phyloP scores from a whole-genome alignment of 2,888 invertebrate genomes.

The Ochropacha duplaris region DNA sequence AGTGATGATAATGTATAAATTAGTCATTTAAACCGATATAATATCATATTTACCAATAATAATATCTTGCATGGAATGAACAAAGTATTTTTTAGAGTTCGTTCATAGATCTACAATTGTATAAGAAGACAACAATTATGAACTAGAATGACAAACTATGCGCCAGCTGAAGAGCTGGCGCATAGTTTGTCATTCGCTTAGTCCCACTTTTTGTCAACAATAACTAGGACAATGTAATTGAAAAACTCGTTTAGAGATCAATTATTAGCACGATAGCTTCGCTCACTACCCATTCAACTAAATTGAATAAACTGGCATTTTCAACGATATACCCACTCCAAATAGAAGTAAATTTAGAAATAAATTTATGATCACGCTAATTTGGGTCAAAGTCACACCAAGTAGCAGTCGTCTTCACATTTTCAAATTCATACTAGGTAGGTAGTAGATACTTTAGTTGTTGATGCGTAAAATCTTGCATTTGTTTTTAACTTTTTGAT shows the following conservation, averaged over 20 bases:
- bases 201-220: not conserved
- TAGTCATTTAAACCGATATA: not conserved
- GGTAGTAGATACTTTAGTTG: not conserved
- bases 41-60: not conserved
- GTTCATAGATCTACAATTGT: no score
- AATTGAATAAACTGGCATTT: not conserved
- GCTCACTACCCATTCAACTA: not conserved
- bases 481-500: not conserved
- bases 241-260: constrained; percentile 4
- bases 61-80: not conserved
- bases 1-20: not conserved
- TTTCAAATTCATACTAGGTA: not conserved
- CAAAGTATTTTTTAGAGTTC: not conserved
- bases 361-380: not conserved
- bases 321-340: not conserved
- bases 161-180: not conserved
- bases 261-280: constrained; percentile 2
- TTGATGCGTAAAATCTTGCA: not conserved
- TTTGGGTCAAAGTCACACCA: constrained; percentile 3
- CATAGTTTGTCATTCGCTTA: no score
- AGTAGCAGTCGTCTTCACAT: not conserved
- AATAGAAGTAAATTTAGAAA: not conserved
- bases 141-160: not conserved
- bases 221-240: constrained; percentile 2
- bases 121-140: not conserved